These are phyloP conservation scores for Otocyon megalotis DNA, from an alignment of 2,113 vertebrate species.

Conservation along the genomic window DNA sequence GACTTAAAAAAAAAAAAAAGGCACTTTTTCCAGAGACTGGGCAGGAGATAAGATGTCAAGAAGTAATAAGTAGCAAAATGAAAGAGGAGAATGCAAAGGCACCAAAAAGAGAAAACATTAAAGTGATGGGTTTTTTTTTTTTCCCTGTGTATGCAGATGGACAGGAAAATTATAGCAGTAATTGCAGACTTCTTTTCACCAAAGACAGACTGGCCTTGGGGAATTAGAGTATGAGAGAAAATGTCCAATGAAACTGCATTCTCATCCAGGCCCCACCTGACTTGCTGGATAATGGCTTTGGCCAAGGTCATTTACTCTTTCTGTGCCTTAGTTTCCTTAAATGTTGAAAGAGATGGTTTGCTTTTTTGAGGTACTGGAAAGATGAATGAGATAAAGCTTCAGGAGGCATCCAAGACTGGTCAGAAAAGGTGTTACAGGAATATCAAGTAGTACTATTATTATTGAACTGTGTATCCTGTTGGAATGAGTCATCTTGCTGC, in stretches of 20 bases:
- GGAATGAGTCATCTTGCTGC: constrained; percentile 69
- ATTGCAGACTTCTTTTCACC: constrained; percentile 65
- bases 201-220: constrained; percentile 72
- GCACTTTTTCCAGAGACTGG: constrained; percentile 59
- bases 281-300: neutral
- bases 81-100: constrained; percentile 71
- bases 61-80: constrained; percentile 73
- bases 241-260: constrained; percentile 48
- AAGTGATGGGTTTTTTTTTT: constrained; percentile 58
- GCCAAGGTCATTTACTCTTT: constrained; percentile 63
- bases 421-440: constrained; percentile 37
- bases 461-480: constrained; percentile 55
- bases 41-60: constrained; percentile 79
- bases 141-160: constrained; percentile 60
- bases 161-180: constrained; percentile 79
- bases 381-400: constrained; percentile 41
- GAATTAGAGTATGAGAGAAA: constrained; percentile 48
- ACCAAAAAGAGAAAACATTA: constrained; percentile 62
- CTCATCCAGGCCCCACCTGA: constrained; percentile 9
- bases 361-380: constrained; percentile 23
- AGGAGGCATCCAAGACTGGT: neutral
- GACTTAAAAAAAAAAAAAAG: constrained; percentile 42
- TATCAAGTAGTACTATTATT: constrained; percentile 46
- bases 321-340: constrained; percentile 54
- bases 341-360: constrained; percentile 33